Conservation (phyloP, 2,888 invertebrate species). For the Tinea pellionella region DNA sequence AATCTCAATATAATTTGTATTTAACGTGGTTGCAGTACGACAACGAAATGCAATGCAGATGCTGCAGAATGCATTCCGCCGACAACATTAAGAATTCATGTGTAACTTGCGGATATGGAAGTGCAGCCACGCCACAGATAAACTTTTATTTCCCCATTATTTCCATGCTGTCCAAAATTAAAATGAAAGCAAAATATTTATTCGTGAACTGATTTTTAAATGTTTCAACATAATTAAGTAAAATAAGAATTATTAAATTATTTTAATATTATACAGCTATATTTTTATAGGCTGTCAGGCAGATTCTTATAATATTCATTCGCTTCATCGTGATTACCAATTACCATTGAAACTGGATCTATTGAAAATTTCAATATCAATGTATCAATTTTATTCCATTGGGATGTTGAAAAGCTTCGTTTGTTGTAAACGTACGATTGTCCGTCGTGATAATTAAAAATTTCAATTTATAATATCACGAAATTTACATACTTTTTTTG, state of each 20-base stretch:
- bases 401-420: neutral
- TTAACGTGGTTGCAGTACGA: too few species aligned
- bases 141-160: neutral
- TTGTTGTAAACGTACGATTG: neutral
- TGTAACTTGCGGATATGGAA: neutral
- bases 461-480: neutral
- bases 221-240: too few species aligned
- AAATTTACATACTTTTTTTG: constrained; percentile 19
- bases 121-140: neutral
- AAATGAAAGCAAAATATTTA: neutral
- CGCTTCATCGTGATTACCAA: neutral
- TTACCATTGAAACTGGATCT: neutral
- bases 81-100: constrained; percentile 2
- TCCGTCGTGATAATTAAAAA: neutral
- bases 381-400: neutral
- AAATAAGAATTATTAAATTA: too few species aligned
- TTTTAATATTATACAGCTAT: too few species aligned
- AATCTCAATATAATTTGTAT: too few species aligned
- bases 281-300: too few species aligned
- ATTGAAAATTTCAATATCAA: neutral
- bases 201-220: neutral
- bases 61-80: neutral
- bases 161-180: neutral
- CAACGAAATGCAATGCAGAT: constrained; percentile 1
- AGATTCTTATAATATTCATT: neutral